Evolutionary conservation across 2,113 vertebrate genomes (phyloP).

Genomic region (Aptenodytes forsteri): DNA sequence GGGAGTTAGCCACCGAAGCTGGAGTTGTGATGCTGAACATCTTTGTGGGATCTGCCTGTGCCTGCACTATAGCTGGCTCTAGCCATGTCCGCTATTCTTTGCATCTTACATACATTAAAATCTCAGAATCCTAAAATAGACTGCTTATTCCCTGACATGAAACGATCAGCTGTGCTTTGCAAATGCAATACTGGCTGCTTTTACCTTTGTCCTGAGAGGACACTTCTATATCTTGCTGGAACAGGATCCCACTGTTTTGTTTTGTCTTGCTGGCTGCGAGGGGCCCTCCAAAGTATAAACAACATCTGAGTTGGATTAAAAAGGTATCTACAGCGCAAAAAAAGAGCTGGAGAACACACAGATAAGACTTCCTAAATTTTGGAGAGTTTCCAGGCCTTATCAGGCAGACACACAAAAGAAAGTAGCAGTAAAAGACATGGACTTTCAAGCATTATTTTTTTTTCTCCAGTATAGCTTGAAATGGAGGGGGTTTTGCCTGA

Average conservation of each 20-base stretch:
- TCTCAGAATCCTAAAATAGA: neutral
- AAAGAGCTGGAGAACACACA: neutral
- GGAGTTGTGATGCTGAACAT: neutral
- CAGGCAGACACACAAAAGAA: neutral
- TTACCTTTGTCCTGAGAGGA: neutral
- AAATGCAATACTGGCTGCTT: neutral
- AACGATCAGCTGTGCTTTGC: neutral
- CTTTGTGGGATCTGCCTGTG: neutral
- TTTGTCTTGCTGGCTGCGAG: conserved; percentile 35
- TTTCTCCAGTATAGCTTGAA: neutral
- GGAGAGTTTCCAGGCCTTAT: neutral
- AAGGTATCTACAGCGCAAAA: neutral
- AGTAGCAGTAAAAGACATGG: neutral
- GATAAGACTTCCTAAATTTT: conserved; percentile 2
- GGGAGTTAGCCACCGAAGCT: neutral
- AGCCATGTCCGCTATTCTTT: accelerated
- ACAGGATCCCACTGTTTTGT: neutral
- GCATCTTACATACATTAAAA: neutral
- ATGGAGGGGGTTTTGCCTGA: neutral
- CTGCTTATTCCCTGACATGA: neutral
- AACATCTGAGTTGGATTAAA: conserved; percentile 34
- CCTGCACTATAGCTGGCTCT: neutral
- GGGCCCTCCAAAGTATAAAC: conserved; percentile 18
- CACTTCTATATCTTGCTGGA: neutral
- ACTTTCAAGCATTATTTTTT: neutral